phyloP scores from a whole-genome alignment of 2,888 invertebrate species.

The Eupithecia pulchellata region DNA sequence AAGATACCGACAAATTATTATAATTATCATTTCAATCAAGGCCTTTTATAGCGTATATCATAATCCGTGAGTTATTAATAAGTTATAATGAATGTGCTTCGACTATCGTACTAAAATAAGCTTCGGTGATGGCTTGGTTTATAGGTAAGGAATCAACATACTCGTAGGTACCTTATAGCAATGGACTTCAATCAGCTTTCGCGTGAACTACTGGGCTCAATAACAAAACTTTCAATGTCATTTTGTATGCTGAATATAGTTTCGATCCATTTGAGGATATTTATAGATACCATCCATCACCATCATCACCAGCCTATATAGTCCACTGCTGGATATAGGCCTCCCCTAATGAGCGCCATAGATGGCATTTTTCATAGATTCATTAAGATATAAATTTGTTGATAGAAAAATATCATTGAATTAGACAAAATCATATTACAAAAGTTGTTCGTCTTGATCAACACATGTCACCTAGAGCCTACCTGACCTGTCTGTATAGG shows the following conservation, averaged over 20 bases:
- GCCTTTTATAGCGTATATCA: constrained; percentile 16
- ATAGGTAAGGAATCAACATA: neutral
- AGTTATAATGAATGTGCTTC: constrained; percentile 8
- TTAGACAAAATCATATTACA: too few relatives aligned
- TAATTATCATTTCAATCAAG: constrained; percentile 10
- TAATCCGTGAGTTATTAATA: constrained; percentile 17
- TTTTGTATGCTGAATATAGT: neutral
- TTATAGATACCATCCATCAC: too few relatives aligned
- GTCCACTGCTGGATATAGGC: too few relatives aligned
- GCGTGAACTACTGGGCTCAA: neutral
- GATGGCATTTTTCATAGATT: too few relatives aligned
- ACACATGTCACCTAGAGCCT: too few relatives aligned
- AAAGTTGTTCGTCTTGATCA: too few relatives aligned
- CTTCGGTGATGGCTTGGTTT: constrained; percentile 29
- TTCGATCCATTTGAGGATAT: too few relatives aligned
- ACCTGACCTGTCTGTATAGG: too few relatives aligned
- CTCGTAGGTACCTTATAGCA: neutral
- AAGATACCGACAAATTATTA: constrained; percentile 10
- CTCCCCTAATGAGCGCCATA: too few relatives aligned
- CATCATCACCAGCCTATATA: too few relatives aligned
- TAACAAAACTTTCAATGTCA: neutral
- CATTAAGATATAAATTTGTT: too few relatives aligned
- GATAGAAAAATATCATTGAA: too few relatives aligned
- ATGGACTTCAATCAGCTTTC: neutral
- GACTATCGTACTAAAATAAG: constrained; percentile 17